Base-by-base conservation (phyloP, 1,140 invertebrate genomes). In the Paramacrobiotus metropolitanus region DNA sequence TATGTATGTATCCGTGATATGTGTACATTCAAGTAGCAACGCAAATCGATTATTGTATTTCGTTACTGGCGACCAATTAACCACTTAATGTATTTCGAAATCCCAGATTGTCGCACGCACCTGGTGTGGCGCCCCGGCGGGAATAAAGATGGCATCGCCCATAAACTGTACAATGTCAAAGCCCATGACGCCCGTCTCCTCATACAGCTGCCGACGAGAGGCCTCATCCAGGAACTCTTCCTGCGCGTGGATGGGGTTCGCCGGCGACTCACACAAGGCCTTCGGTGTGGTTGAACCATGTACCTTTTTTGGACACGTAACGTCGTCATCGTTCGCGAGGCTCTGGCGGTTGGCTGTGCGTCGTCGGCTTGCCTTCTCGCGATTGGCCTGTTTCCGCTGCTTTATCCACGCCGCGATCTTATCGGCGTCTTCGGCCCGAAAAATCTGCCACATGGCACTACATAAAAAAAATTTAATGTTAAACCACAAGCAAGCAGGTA, bases 361-460 rank as follows among this genome's bases (percentile, higher is more conserved):
- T 1, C 31, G 30, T 21, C 30, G 30, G n/a, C n/a, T n/a, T n/a
- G n/a, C n/a, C n/a, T n/a, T n/a, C 62, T 60, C n/a, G 28, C 31
- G 21, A 62, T 30, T n/a, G 4, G 60, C 21, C 24, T 2, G 67
- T 62, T 2, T 64, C 62, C 78, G 77, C 66, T 89, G 86, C 68
- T 94, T 91, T 1, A 97, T 76, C 31, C 95, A 79, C 73, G 94
- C 88, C 30, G 91, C 79, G 66, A 97, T 95, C 71, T 93, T 93
- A 71, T 95, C 90, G 1, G 91, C 89, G 75, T 96, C 92, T 21
- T 83, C 77, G 0, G 91, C 86, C 65, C 87, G 82, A 72, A 91
- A 97, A 66, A 97, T 95, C 70, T 96, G 92, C 93, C 93, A 97
- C 4, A 97, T 72, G n/a, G n/a, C n/a, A n/a, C n/a, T n/a, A n/a